A percentile compares a stretch with the other conserved stretches of the same genome.
Evolutionary conservation across 2,888 invertebrate genomes (phyloP).

Genomic region (Zygothrica quintamaculata): DNA sequence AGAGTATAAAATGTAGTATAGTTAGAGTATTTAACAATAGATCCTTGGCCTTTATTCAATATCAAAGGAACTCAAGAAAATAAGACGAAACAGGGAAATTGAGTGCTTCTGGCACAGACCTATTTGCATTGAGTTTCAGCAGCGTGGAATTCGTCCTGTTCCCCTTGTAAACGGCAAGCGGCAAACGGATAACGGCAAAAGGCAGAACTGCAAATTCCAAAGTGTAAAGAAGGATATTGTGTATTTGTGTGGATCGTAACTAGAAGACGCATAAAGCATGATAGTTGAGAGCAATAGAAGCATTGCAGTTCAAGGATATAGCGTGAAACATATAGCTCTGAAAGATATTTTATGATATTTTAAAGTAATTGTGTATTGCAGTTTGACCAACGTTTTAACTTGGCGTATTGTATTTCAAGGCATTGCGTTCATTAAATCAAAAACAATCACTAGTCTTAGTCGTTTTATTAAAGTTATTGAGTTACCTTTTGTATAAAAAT

Average conservation of each 20-base stretch:
- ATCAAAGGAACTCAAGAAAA: too few relatives aligned
- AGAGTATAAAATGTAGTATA: background rate
- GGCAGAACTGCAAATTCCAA: slow-evolving; percentile 6
- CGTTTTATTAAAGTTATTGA: too few relatives aligned
- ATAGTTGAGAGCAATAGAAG: background rate
- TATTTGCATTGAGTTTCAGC: slow-evolving; percentile 26
- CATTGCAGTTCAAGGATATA: background rate
- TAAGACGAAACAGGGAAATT: too few relatives aligned
- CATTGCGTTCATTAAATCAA: too few relatives aligned
- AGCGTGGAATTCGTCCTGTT: background rate
- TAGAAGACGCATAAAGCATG: background rate
- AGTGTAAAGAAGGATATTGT: slow-evolving; percentile 2
- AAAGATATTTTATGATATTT: too few relatives aligned
- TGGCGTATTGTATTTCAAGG: background rate
- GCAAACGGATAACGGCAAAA: too few relatives aligned
- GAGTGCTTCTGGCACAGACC: background rate
- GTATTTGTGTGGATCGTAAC: slow-evolving; percentile 2
- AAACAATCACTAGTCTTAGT: too few relatives aligned
- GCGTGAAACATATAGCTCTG: too few relatives aligned
- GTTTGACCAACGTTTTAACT: background rate
- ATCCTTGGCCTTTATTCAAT: background rate
- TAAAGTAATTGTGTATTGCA: background rate
- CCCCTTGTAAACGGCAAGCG: too few relatives aligned
- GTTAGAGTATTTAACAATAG: background rate
- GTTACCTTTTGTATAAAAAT: too few relatives aligned